Evolutionary conservation across 2,888 invertebrate species (phyloP).

Genomic region (Diaphora mendica): DNA sequence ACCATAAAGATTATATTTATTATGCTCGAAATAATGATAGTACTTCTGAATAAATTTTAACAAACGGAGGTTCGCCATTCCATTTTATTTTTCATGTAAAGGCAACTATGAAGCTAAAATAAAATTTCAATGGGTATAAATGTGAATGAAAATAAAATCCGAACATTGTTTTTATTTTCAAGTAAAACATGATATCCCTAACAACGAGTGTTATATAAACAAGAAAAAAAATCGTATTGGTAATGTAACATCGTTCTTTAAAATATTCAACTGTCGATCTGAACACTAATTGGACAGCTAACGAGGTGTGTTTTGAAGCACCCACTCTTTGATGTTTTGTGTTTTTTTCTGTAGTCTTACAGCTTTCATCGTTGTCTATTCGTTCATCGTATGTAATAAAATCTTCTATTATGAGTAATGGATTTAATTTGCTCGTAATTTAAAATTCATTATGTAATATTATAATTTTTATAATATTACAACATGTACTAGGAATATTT

Average conservation of each 20-base stretch:
- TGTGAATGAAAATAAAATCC: neutral
- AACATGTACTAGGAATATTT: too few species aligned
- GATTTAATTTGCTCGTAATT: neutral
- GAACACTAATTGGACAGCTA: slow-evolving; percentile 62
- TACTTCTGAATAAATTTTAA: too few species aligned
- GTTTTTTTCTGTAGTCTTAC: slow-evolving; percentile 35
- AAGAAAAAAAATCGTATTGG: slow-evolving; percentile 43
- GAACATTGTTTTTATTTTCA: slow-evolving; percentile 12
- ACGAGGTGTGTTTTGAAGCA: slow-evolving; percentile 59
- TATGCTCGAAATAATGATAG: too few species aligned
- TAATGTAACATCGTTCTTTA: slow-evolving; percentile 51
- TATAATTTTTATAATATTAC: too few species aligned
- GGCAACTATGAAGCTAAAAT: neutral
- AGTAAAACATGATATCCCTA: slow-evolving; percentile 21
- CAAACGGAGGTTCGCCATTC: too few species aligned
- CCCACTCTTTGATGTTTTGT: slow-evolving; percentile 41
- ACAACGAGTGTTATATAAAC: slow-evolving; percentile 36
- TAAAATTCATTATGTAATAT: neutral
- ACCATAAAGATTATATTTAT: too few species aligned
- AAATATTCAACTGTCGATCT: slow-evolving; percentile 62
- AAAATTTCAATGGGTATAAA: neutral
- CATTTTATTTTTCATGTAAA: neutral
- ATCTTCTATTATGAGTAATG: slow-evolving; percentile 8
- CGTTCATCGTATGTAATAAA: neutral
- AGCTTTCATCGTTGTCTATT: slow-evolving; percentile 29